Percentiles rank a stretch among this genome's conserved stretches.
These are phyloP conservation scores for Chironomus tentans DNA, from an alignment of 2,888 invertebrate species.

Conservation along the genomic window DNA sequence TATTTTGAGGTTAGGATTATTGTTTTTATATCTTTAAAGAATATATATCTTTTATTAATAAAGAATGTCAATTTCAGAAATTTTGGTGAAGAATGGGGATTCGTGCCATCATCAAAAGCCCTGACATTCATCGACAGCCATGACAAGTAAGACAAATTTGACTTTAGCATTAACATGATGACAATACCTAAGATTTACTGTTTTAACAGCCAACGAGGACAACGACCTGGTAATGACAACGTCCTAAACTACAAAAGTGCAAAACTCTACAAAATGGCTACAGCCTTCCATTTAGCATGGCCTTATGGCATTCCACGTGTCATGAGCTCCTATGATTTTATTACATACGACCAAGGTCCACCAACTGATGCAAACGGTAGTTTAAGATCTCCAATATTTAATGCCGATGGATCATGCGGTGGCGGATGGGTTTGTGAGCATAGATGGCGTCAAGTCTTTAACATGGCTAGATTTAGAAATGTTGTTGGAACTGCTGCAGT, in stretches of 20 bases:
- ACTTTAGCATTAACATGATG: not conserved
- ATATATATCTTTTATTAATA: too few relatives aligned
- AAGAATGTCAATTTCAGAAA: conserved; percentile 29
- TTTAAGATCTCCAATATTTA: conserved; percentile 47
- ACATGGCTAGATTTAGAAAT: conserved; percentile 64
- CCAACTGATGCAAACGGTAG: conserved; percentile 45
- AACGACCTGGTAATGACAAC: conserved; percentile 46
- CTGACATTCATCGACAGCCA: conserved; percentile 75
- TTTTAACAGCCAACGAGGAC: conserved; percentile 37
- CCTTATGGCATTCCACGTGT: conserved; percentile 65
- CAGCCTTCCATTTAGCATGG: conserved; percentile 60
- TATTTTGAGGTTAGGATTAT: conserved; percentile 31
- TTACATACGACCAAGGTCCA: conserved; percentile 44
- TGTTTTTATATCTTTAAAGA: conserved; percentile 34
- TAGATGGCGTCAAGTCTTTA: conserved; percentile 63
- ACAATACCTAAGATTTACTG: conserved; percentile 30
- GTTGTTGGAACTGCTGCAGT: conserved; percentile 48
- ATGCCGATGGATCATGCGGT: conserved; percentile 50
- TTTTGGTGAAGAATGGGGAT: conserved; percentile 43
- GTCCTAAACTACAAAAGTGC: conserved; percentile 55
- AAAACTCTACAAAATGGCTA: conserved; percentile 59
- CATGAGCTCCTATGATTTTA: conserved; percentile 73
- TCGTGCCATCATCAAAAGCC: conserved; percentile 47
- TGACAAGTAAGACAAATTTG: conserved; percentile 58
- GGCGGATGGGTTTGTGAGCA: conserved; percentile 72